Evolutionary conservation across 2,797 vertebrate species (phyloP).

Genomic region (Mergus octosetaceus): DNA sequence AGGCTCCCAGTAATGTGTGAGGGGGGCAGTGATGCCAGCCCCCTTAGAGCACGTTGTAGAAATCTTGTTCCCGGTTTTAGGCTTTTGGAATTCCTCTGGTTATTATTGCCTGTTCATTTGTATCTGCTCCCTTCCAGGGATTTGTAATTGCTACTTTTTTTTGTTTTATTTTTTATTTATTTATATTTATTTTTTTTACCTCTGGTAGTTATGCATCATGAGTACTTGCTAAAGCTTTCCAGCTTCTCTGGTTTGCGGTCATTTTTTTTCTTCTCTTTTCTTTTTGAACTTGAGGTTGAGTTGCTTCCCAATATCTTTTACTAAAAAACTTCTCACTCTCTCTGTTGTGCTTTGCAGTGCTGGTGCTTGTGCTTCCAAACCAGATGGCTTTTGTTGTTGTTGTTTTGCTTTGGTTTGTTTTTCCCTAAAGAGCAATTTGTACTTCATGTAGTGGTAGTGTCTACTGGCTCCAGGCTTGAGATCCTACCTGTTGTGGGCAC

Average conservation of each 20-base stretch:
- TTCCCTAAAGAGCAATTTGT: neutral
- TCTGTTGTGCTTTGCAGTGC: neutral
- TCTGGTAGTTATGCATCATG: slow-evolving; percentile 8
- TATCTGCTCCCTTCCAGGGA: neutral
- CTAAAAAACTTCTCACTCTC: neutral
- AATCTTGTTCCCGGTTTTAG: neutral
- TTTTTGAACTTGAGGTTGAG: neutral
- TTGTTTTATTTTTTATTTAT: no score
- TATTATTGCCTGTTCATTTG: slow-evolving; percentile 11
- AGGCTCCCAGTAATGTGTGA: neutral
- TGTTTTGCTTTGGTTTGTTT: neutral
- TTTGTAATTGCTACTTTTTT: neutral
- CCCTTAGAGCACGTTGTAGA: neutral
- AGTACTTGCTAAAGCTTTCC: neutral
- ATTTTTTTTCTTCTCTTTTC: neutral
- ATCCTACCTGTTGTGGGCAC: neutral
- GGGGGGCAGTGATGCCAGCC: neutral
- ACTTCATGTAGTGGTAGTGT: neutral
- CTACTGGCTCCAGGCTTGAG: neutral
- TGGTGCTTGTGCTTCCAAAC: neutral
- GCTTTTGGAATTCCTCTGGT: slow-evolving; percentile 10
- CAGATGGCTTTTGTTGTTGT: neutral
- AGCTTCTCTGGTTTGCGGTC: neutral
- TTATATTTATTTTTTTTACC: neutral
- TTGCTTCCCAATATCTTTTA: neutral